These are phyloP conservation scores for Oncopeltus fasciatus DNA, from an alignment of 1,140 invertebrate genomes.

Conservation along the genomic window DNA sequence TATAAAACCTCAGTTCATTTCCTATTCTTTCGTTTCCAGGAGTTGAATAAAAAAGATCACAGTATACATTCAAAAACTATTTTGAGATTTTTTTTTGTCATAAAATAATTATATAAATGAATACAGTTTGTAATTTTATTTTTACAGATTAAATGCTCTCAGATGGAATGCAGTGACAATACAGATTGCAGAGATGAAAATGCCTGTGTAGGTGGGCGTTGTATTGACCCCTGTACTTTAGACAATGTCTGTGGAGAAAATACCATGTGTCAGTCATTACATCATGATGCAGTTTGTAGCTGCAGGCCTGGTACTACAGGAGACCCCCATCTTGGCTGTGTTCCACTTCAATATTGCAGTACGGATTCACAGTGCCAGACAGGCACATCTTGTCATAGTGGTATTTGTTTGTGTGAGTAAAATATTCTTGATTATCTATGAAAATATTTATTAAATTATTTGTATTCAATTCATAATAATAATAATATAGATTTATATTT, in stretches of 20 bases:
- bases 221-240: conserved; percentile 62
- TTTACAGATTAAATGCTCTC: conserved; percentile 41
- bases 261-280: conserved; percentile 32
- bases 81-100: background rate
- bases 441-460: background rate
- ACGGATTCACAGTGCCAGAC: conserved; percentile 60
- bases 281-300: conserved; percentile 58
- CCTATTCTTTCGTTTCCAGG: background rate
- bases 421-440: no score
- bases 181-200: conserved; percentile 48
- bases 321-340: conserved; percentile 68
- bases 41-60: background rate
- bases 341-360: conserved; percentile 62
- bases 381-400: conserved; percentile 63
- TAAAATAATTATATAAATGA: background rate
- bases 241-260: conserved; percentile 68
- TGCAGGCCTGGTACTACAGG: conserved; percentile 70
- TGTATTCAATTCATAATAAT: background rate
- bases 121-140: background rate
- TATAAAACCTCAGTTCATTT: no score
- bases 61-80: background rate
- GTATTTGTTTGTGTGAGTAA: conserved; percentile 56
- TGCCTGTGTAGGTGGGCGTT: conserved; percentile 66
- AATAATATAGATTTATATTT: no score
- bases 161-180: conserved; percentile 63